These are phyloP conservation scores for Chrysopa pallens DNA, from an alignment of 1,140 invertebrate genomes.

Conservation along the genomic window DNA sequence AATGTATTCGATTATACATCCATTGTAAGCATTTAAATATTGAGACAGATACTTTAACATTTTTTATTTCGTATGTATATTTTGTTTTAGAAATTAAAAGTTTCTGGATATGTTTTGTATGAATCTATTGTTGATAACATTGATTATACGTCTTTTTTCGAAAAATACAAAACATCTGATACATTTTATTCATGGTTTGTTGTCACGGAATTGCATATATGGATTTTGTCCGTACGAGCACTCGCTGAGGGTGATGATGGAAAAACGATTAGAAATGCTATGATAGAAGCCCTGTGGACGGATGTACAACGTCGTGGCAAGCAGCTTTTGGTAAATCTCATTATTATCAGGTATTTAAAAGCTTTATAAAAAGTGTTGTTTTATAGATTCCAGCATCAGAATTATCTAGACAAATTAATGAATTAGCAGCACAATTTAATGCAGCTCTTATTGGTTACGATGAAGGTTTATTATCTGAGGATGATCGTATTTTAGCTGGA, in stretches of 20 bases:
- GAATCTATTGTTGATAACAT: slow-evolving; percentile 41
- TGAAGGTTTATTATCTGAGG: slow-evolving; percentile 53
- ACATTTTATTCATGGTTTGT: slow-evolving; percentile 72
- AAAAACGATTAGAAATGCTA: slow-evolving; percentile 42
- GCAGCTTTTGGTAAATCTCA: background rate
- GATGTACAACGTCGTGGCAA: slow-evolving; percentile 54
- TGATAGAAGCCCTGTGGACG: slow-evolving; percentile 63
- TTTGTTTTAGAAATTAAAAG: slow-evolving; percentile 32
- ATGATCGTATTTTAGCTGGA: slow-evolving; percentile 50
- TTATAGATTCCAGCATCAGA: slow-evolving; percentile 15
- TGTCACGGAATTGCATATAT: slow-evolving; percentile 67
- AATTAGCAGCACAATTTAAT: slow-evolving; percentile 59
- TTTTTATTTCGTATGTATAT: background rate
- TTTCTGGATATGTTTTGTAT: slow-evolving; percentile 38
- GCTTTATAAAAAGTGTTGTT: too few species aligned
- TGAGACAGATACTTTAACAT: background rate
- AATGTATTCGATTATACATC: too few species aligned
- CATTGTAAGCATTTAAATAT: background rate
- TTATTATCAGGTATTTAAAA: too few species aligned
- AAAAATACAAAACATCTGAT: slow-evolving; percentile 50
- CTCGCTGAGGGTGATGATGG: slow-evolving; percentile 63
- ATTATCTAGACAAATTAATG: slow-evolving; percentile 33
- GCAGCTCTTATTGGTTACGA: slow-evolving; percentile 72
- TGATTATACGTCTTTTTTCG: slow-evolving; percentile 37
- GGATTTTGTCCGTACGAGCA: slow-evolving; percentile 56